Evolutionary conservation across 2,113 vertebrate species (phyloP), one percentile per base, ranked within the genome.

Genomic region (Oryzias woworae): DNA sequence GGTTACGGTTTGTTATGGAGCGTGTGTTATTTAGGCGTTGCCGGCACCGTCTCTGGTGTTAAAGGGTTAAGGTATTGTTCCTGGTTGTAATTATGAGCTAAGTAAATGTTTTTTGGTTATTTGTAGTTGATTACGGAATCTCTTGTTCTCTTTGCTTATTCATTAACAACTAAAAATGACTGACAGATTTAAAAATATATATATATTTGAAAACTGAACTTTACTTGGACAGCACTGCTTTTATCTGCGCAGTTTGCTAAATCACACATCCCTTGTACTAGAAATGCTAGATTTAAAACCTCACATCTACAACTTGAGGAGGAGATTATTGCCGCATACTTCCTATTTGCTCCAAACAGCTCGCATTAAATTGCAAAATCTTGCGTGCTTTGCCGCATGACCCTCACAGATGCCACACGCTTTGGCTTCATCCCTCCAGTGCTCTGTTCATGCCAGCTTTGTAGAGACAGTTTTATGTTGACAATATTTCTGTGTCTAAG

Each of bases 401-500:
- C 26, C 48, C 36, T 4, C 17, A 43, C 51, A 53, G 46, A 70
- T 44, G 58, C 66, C 18, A 7, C 53, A 62, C 41, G 53, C 24
- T 18, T 22, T 12, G 24, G 20, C 53, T 60, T 23, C 22, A 22
- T 66, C 51, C 22, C 16, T 5, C 31, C 4, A 14, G 48, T 17
- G 49, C 28, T 36, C 7, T 53, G 54, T 55, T 75, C 58, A 58
- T 28, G 60, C 63, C 23, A 46, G 47, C 59, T 76, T 66, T 53
- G 44, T 46, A 64, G 58, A 58, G 46, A 18, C 13, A 20, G 69
- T 75, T 77, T 63, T 46, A 72, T 31, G 70, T 58, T 4, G 28
- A 60, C 77, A 83, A 59, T 66, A 75, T 61, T 73, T 65, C 58
- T 69, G 77, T 73, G 80, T 53, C 69, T 51, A 69, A 72, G 74